Base-by-base conservation (phyloP, 2,797 vertebrate genomes). In the Chelidonichthys spinosus region DNA sequence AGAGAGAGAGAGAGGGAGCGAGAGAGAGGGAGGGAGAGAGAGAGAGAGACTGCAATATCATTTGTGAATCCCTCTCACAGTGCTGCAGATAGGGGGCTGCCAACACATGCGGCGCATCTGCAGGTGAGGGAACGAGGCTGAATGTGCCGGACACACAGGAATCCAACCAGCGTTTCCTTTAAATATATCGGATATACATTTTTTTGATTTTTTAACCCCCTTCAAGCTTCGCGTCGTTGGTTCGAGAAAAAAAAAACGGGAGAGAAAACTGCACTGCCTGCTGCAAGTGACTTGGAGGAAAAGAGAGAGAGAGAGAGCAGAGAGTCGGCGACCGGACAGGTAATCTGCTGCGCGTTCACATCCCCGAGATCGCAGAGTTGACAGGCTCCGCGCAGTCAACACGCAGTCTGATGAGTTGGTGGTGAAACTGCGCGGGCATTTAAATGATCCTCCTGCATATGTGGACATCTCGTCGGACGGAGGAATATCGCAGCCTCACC, bases 81-180 rank as follows among this genome's bases (percentile, higher is more conserved):
- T 96, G 96, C 97, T 96, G 97, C 97, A 97, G 96, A 96, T 96
- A 95, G 95, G 93, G 25, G 92, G 94, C 94, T 90, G 95, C 96
- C 94, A 95, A 95, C 95, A 93, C 95, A 95, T 91, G 96, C 96
- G 94, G 95, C 92, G 95, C 94, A 93, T 94, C 96, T 96, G 97
- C 97, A 97, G 96, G 97, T 97, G 94, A 94, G 93, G 81, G 93
- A 89, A 77, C 92, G 47, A 89, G 90, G 91, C 93, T 94, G 95
- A 95, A 93, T 92, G 89, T 92, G 93, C 90, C 82, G 89, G 85
- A 89, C 85, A 81, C 85, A 81, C 82, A 83, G 85, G 85, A 85
- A 90, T 86, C 71, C 79, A 85, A 81, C 61, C 87, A 69, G 46
- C 72, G 47, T 58, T 74, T 76, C 73, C 71, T 46, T 56, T 66